These are phyloP conservation scores for Lingula anatina DNA, from an alignment of 2,888 invertebrate species.

Conservation along the genomic window DNA sequence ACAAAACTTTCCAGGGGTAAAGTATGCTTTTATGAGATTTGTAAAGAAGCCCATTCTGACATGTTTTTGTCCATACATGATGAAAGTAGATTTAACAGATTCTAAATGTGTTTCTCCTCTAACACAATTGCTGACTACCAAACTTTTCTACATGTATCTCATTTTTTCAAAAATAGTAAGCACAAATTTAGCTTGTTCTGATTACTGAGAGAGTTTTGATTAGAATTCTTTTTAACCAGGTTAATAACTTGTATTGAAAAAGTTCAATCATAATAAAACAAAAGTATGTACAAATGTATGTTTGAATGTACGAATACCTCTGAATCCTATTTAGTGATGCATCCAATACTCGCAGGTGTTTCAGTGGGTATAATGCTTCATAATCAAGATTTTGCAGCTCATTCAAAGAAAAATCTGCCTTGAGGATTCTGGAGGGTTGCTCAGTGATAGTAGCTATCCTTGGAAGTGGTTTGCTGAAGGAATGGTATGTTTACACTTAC, in stretches of 20 bases:
- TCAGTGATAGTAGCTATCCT: conserved; percentile 1
- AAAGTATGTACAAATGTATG: too few relatives aligned
- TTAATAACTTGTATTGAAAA: not conserved
- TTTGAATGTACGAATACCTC: conserved; percentile 16
- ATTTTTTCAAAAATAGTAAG: too few relatives aligned
- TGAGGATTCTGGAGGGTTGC: conserved; percentile 10
- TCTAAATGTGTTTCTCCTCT: too few relatives aligned
- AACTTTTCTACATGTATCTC: too few relatives aligned
- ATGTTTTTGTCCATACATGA: conserved; percentile 26
- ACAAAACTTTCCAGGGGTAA: too few relatives aligned
- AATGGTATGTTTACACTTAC: not conserved
- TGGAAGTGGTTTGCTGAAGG: conserved; percentile 1
- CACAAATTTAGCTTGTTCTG: too few relatives aligned
- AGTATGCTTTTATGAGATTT: too few relatives aligned
- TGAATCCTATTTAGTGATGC: conserved; percentile 37
- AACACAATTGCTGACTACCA: too few relatives aligned
- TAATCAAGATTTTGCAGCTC: conserved; percentile 28
- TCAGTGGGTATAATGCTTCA: conserved; percentile 26
- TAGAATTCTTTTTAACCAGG: too few relatives aligned
- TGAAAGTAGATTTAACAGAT: too few relatives aligned
- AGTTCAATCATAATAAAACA: not conserved
- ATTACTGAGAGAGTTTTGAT: too few relatives aligned
- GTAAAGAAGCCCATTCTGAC: too few relatives aligned
- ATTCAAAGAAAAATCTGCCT: conserved; percentile 27
- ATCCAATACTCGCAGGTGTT: conserved; percentile 28